Evolutionary conservation across 2,888 invertebrate genomes (phyloP).

Genomic region (Philereme transversata): DNA sequence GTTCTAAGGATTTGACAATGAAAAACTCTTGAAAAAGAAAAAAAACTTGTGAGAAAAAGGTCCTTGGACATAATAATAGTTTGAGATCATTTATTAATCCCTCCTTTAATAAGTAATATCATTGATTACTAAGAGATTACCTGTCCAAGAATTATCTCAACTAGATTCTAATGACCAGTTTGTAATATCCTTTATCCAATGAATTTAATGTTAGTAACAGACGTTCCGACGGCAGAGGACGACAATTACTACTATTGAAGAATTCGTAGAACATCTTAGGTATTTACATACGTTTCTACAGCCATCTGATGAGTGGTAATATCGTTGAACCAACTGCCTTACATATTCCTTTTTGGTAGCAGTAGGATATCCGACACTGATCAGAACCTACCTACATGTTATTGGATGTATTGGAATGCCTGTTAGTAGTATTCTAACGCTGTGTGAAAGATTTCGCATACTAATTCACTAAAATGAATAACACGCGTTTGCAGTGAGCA

Average conservation of each 20-base stretch:
- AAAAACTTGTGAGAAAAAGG: not conserved
- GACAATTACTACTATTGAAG: no score
- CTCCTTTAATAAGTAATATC: slow-evolving; percentile 11
- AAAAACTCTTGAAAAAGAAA: slow-evolving; percentile 4
- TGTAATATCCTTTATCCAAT: no score
- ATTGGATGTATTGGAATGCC: no score
- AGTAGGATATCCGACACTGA: no score
- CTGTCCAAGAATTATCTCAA: slow-evolving; percentile 16
- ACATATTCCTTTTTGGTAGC: no score
- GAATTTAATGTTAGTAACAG: no score
- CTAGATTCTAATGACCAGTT: not conserved
- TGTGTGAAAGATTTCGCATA: slow-evolving; percentile 39
- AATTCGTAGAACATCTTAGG: no score
- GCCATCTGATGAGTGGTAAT: no score
- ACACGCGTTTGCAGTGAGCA: slow-evolving; percentile 42
- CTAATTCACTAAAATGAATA: slow-evolving; percentile 43
- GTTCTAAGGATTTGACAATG: not conserved
- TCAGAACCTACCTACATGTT: no score
- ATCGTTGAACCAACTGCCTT: no score
- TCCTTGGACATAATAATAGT: not conserved
- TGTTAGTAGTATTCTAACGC: slow-evolving; percentile 5
- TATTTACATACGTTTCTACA: no score
- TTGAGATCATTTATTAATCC: slow-evolving; percentile 14
- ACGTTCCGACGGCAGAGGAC: no score
- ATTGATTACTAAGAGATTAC: slow-evolving; percentile 7